Evolutionary conservation across 30 jellyfish, hydroid and myxozoan genomes (phyloP), one percentile per base, ranked within the genome.

Genomic region (Haliclystus octoradiatus): DNA sequence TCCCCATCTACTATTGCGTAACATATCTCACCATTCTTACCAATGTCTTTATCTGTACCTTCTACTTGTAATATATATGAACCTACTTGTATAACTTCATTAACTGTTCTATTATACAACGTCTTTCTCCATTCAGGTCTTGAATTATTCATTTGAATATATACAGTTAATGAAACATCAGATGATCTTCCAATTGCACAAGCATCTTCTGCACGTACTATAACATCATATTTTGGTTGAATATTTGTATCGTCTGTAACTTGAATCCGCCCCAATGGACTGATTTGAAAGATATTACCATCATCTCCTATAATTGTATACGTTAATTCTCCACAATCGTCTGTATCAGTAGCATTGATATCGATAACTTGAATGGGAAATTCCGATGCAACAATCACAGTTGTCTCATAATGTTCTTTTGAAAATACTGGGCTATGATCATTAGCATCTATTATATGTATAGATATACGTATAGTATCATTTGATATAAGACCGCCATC

Each of bases 361-460:
- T 40, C 14, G 19, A 40, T 40, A 19, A 40, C 19, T 5, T 40
- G 9, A 40, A 40, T 9, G 57, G 19, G 9, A 9, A 19, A 19
- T 40, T 9, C 9, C 9, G 9, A 9, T 5, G 9, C 57, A 50
- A 74, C 93, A 0, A 83, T 66, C 1, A 89, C 79, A 49, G 66
- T 66, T 14, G 81, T 50, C 26, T 28, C 71, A 25, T 68, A 31
- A 19, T 51, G 15, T 2, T 82, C 52, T 23, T 69, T 66, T 2
- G 26, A 22, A 73, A 89, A 89, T 5, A 25, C 28, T 22, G 98
- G 98, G 40, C 63, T 60, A 61, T 89, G 76, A 75, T 89, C 95
- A 53, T 80, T 89, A 12, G 63, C 93, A 70, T 81, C 98, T n/a
- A 69, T 19, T n/a, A 88, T 84, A 4, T 89, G 67, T 2, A 89